phyloP scores from a whole-genome alignment of 2,113 vertebrate species.

The Bufo gargarizans region DNA sequence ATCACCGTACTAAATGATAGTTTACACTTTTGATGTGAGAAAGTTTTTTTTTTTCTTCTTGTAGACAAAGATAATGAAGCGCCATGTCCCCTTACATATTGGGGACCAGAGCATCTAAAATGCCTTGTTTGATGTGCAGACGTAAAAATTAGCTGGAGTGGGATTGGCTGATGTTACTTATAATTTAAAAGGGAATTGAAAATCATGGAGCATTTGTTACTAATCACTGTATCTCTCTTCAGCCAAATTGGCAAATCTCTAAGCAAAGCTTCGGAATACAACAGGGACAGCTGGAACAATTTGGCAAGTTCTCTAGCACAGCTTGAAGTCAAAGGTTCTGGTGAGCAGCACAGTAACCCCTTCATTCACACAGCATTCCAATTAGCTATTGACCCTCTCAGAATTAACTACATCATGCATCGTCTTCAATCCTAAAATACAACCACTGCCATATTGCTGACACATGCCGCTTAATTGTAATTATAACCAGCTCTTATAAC shows the following conservation, averaged over 20 bases:
- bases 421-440: not conserved
- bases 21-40: not conserved
- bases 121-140: constrained; percentile 7
- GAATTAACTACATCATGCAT: constrained; percentile 1
- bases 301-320: constrained; percentile 45
- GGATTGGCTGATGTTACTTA: constrained; percentile 16
- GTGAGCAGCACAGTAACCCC: constrained; percentile 41
- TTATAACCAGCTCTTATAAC: not conserved
- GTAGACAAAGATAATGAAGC: not conserved
- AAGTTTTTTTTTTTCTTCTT: not conserved
- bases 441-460: not conserved
- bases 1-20: not conserved
- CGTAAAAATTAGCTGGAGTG: constrained; percentile 19
- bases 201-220: constrained; percentile 54
- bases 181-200: constrained; percentile 40
- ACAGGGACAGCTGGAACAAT: constrained; percentile 50
- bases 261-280: constrained; percentile 42
- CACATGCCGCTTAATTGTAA: not conserved
- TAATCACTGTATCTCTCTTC: constrained; percentile 34
- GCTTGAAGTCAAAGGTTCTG: constrained; percentile 52
- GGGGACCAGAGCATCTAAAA: not conserved
- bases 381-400: not conserved
- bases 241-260: constrained; percentile 54
- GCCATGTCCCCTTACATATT: not conserved
- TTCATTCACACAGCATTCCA: constrained; percentile 29